Evolutionary conservation across 2,797 vertebrate genomes (phyloP), one percentile per base, ranked within the genome.

Genomic region (Bradypodion ventrale): DNA sequence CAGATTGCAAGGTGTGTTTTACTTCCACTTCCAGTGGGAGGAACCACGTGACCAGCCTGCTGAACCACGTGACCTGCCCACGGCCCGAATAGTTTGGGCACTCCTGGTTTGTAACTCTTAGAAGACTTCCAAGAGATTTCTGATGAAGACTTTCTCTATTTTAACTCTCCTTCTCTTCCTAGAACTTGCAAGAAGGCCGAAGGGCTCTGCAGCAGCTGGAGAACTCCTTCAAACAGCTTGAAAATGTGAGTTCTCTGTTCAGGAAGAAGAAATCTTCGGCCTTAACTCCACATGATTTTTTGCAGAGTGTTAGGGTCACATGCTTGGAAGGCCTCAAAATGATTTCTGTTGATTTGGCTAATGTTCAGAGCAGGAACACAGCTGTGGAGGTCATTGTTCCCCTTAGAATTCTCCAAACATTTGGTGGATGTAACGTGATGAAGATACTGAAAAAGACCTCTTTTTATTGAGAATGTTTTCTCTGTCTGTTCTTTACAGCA

Each of bases 141-240:
- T 49, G 29, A 49, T 49, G 27, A 81, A n/a, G 25, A 4, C 7
- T 70, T 49, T 42, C n/a, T 69, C 68, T 46, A 16, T 65, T 27
- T 56, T 74, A 65, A 49, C 69, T 42, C 4, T 5, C 12, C 44
- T 93, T 89, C 87, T 35, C 84, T 73, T 93, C 75, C 74, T 92
- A 98, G 97, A 96, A 97, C 94, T 95, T 98, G 78, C 95, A 96
- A 73, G 97, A 98, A 49, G 97, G 96, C 85, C 97, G 97, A 80
- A 97, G 96, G 90, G 96, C 97, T 83, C 97, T 98, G 93, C 97
- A 98, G 90, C 96, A 96, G 92, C 94, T 98, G 94, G 97, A 98
- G 91, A 95, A 93, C 77, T 97, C 96, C 90, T 97, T 96, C 93
- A 98, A 98, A 85, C 97, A 97, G 90, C 96, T 98, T 10, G 97